Evolutionary conservation across 2,113 vertebrate genomes (phyloP).

Genomic region (Tyrannus savana): DNA sequence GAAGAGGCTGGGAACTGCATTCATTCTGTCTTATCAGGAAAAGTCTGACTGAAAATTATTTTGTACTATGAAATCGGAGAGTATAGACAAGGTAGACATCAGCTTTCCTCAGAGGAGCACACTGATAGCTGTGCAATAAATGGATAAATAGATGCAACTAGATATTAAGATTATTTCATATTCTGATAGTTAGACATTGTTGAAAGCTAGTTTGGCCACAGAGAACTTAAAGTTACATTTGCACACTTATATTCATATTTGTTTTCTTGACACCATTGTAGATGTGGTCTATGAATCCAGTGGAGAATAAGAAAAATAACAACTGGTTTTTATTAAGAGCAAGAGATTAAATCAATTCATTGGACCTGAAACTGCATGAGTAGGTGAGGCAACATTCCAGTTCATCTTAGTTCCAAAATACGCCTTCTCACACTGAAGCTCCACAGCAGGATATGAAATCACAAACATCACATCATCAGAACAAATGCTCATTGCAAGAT

Average conservation of each 20-base stretch:
- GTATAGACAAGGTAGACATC: background rate
- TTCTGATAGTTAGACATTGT: background rate
- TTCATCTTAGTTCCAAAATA: constrained; percentile 61
- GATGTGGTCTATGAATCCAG: constrained; percentile 25
- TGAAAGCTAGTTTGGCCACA: background rate
- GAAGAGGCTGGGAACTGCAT: background rate
- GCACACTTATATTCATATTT: background rate
- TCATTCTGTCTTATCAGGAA: background rate
- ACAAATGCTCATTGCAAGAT: constrained; percentile 59
- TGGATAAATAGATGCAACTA: background rate
- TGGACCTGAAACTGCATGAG: constrained; percentile 66
- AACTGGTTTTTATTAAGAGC: constrained; percentile 66
- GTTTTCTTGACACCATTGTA: constrained; percentile 25
- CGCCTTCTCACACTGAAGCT: constrained; percentile 56
- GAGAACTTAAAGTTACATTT: background rate
- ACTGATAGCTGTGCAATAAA: background rate
- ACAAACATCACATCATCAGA: constrained; percentile 71
- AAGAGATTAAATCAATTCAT: constrained; percentile 66
- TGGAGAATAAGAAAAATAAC: constrained; percentile 57
- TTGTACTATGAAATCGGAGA: background rate
- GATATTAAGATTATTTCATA: background rate
- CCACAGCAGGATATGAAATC: constrained; percentile 70
- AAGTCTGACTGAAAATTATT: background rate
- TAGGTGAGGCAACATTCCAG: constrained; percentile 69
- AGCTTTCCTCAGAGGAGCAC: background rate